phyloP scores from a whole-genome alignment of 2,888 invertebrate genomes.

The Lasius fuliginosus region DNA sequence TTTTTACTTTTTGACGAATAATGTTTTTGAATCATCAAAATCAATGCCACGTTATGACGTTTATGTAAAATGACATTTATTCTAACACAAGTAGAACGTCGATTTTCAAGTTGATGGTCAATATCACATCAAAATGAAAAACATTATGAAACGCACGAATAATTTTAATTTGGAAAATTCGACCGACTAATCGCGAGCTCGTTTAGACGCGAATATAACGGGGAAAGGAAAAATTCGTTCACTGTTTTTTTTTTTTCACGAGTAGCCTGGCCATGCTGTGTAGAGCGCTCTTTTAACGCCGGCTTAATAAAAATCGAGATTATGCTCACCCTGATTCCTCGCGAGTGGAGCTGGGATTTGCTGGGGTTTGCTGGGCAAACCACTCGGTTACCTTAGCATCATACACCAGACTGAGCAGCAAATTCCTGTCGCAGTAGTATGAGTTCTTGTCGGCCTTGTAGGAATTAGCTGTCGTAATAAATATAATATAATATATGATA shows the following conservation, averaged over 20 bases:
- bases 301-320: constrained; percentile 42
- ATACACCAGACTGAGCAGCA: constrained; percentile 94
- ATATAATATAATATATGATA: background rate
- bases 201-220: constrained; percentile 18
- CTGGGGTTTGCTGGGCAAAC: constrained; percentile 88
- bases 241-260: constrained; percentile 38
- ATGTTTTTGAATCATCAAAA: background rate
- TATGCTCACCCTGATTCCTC: constrained; percentile 91
- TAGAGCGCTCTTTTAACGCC: constrained; percentile 15
- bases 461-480: constrained; percentile 55
- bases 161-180: background rate
- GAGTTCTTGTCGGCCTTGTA: constrained; percentile 72
- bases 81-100: background rate
- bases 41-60: background rate
- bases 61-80: background rate
- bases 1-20: background rate
- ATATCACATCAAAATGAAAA: background rate
- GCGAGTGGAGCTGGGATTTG: constrained; percentile 91
- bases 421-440: constrained; percentile 92
- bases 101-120: background rate
- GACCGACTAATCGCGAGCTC: constrained; percentile 6
- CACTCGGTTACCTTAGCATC: constrained; percentile 96
- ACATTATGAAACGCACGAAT: background rate
- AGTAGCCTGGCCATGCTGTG: constrained; percentile 38
- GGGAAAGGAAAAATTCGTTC: constrained; percentile 53